A percentile compares a stretch with the other conserved stretches of the same genome.
phyloP scores from a whole-genome alignment of 1,140 invertebrate genomes.

The Lerema accius region DNA sequence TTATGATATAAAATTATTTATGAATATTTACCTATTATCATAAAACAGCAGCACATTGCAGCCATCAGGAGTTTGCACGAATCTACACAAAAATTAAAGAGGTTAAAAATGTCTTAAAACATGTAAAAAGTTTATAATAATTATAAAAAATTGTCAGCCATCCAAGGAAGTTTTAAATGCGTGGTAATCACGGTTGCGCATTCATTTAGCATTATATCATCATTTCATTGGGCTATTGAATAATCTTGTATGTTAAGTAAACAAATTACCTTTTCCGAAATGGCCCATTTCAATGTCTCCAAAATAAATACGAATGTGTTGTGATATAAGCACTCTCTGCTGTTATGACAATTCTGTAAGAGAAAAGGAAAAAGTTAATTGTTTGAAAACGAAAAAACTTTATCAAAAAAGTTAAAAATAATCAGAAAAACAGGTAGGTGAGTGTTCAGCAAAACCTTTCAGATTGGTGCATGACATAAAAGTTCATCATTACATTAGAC shows the following conservation, averaged over 20 bases:
- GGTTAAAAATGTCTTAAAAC: no score
- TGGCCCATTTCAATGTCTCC: no score
- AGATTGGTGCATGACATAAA: constrained; percentile 65
- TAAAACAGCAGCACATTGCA: no score
- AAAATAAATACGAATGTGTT: no score
- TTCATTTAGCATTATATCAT: constrained; percentile 80
- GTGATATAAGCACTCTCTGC: not conserved
- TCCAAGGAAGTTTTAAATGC: constrained; percentile 81
- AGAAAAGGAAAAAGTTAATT: not conserved
- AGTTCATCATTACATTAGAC: constrained; percentile 29
- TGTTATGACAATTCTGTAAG: not conserved
- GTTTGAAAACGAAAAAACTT: not conserved
- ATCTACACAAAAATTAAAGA: no score
- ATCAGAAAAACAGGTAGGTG: constrained; percentile 53
- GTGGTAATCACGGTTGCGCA: constrained; percentile 80
- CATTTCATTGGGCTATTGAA: no score
- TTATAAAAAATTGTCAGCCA: constrained; percentile 60
- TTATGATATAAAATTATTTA: not conserved
- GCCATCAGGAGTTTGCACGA: no score
- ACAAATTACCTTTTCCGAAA: no score
- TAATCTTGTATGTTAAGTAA: not conserved
- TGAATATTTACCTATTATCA: not conserved
- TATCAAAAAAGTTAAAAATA: constrained; percentile 4
- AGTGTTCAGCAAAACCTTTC: constrained; percentile 74
- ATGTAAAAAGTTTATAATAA: no score